phyloP scores from a whole-genome alignment of 2,888 invertebrate genomes.

The Fissipunctia ypsillon region DNA sequence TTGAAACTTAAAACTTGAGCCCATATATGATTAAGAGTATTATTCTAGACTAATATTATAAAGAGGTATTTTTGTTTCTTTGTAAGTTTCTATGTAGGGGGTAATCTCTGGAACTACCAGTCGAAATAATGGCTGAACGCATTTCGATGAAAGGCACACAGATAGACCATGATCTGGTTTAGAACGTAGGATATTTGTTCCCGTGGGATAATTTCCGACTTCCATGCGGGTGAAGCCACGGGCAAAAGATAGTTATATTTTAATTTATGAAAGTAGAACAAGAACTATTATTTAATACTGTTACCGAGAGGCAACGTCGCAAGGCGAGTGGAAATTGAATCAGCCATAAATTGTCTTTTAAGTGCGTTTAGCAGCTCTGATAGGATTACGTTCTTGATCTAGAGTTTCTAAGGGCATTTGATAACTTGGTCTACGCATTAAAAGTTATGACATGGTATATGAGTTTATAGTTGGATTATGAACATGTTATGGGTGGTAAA shows the following conservation, averaged over 20 bases:
- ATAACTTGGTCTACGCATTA: constrained; percentile 2
- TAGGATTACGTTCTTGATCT: constrained; percentile 25
- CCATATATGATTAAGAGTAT: no score
- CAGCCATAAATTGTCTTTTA: constrained; percentile 23
- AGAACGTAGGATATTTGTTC: no score
- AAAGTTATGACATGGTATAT: background rate
- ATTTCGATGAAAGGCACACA: no score
- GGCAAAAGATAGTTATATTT: background rate
- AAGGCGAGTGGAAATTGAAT: constrained; percentile 30
- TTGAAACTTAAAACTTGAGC: no score
- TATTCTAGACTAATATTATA: no score
- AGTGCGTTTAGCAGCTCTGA: constrained; percentile 28
- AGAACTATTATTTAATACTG: constrained; percentile 29
- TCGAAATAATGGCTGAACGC: no score
- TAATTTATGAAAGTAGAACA: constrained; percentile 19
- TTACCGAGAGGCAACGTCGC: constrained; percentile 1
- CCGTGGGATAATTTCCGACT: background rate
- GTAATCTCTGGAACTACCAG: no score
- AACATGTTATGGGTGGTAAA: background rate
- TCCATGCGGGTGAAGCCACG: background rate
- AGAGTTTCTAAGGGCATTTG: constrained; percentile 20
- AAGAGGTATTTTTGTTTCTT: no score
- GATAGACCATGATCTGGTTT: no score
- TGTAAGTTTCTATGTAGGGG: no score
- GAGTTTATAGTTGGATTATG: background rate